phyloP scores from a whole-genome alignment of 2,888 invertebrate genomes.

The Willowsia nigromaculata region DNA sequence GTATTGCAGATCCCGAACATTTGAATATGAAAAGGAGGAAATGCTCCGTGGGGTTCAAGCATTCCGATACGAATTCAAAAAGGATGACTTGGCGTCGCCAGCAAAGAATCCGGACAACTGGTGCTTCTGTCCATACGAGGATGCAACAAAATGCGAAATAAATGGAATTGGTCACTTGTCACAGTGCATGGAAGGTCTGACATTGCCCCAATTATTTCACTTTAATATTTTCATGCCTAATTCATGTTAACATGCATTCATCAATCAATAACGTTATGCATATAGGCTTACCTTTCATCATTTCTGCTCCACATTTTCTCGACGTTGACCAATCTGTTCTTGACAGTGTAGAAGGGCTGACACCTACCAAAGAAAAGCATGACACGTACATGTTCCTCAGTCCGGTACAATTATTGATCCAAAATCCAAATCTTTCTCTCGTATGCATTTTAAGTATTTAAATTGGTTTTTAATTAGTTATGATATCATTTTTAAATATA shows the following conservation, averaged over 20 bases:
- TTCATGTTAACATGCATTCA: too few relatives aligned
- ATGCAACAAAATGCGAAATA: constrained; percentile 51
- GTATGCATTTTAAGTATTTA: too few relatives aligned
- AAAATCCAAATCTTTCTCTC: too few relatives aligned
- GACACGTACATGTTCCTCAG: constrained; percentile 74
- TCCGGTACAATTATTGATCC: constrained; percentile 67
- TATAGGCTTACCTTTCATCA: constrained; percentile 64
- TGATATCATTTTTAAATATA: constrained; percentile 2
- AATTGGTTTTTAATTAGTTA: too few relatives aligned
- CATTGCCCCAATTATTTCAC: too few relatives aligned
- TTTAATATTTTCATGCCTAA: too few relatives aligned
- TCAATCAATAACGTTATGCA: too few relatives aligned
- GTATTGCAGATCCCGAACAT: constrained; percentile 79
- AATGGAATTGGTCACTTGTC: constrained; percentile 70
- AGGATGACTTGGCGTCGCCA: constrained; percentile 57
- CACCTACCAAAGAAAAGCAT: constrained; percentile 73
- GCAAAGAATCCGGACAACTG: constrained; percentile 74
- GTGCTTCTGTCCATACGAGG: constrained; percentile 75
- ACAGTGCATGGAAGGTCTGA: constrained; percentile 70
- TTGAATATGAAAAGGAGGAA: constrained; percentile 52
- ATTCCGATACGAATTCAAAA: constrained; percentile 65
- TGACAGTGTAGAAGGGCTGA: constrained; percentile 74
- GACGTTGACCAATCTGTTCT: constrained; percentile 72
- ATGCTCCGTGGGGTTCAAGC: constrained; percentile 68
- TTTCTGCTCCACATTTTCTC: constrained; percentile 75